A percentile compares a stretch with the other conserved stretches of the same genome.
phyloP scores from a whole-genome alignment of 2,113 vertebrate genomes.

The Atlantisia rogersi region DNA sequence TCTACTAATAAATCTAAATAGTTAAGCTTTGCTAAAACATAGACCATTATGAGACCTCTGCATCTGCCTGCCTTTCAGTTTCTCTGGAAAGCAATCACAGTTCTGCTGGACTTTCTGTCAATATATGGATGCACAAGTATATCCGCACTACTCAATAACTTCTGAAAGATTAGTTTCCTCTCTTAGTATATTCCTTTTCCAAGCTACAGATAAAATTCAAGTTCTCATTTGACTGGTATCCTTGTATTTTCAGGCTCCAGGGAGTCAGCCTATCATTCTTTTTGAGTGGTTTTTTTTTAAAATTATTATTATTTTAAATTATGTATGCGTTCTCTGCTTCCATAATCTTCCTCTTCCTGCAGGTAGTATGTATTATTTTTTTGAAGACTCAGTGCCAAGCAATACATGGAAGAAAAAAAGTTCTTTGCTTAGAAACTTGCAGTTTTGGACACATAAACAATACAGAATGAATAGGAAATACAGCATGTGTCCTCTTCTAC shows the following conservation, averaged over 20 bases:
- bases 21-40: not conserved
- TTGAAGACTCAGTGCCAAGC: not conserved
- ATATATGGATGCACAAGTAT: too few species aligned
- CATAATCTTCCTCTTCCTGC: not conserved
- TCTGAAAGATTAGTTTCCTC: not conserved
- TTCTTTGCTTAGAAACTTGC: not conserved
- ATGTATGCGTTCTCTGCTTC: not conserved
- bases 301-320: not conserved
- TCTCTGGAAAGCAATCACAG: not conserved
- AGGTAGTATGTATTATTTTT: not conserved
- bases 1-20: not conserved
- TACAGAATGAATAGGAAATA: not conserved
- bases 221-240: not conserved
- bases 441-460: not conserved
- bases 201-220: not conserved
- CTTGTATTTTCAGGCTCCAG: not conserved
- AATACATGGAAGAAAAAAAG: not conserved
- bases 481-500: not conserved
- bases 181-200: not conserved
- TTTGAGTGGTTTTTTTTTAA: not conserved
- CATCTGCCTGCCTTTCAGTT: not conserved
- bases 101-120: not conserved
- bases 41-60: not conserved
- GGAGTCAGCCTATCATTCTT: not conserved
- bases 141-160: not conserved